Evolutionary conservation across 2,888 invertebrate genomes (phyloP).

Genomic region (Nemotelus pantherinus): DNA sequence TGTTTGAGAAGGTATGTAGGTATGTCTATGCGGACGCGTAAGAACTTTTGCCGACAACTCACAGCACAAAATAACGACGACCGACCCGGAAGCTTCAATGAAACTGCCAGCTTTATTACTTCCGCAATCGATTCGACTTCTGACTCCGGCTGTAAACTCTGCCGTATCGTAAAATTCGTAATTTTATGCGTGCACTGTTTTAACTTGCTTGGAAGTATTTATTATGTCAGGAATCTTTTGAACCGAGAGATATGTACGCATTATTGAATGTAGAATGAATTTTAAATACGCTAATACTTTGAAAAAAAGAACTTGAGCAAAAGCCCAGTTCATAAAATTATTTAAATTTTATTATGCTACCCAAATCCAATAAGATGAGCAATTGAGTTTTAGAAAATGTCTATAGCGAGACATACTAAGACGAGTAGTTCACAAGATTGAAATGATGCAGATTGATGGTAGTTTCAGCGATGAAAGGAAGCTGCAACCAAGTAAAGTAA

Average conservation of each 20-base stretch:
- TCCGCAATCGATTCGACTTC: slow-evolving; percentile 34
- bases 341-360: too few species aligned
- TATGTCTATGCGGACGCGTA: neutral
- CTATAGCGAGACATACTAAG: too few species aligned
- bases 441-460: too few species aligned
- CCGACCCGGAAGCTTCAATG: slow-evolving; percentile 21
- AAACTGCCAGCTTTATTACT: slow-evolving; percentile 36
- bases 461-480: too few species aligned
- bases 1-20: neutral
- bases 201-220: slow-evolving; percentile 5
- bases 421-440: too few species aligned
- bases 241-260: neutral
- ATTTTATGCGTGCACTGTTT: slow-evolving; percentile 32
- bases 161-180: slow-evolving; percentile 25
- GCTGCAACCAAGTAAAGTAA: too few species aligned
- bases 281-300: too few species aligned
- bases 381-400: too few species aligned
- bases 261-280: too few species aligned
- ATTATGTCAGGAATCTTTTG: slow-evolving; percentile 9
- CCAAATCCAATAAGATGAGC: too few species aligned
- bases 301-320: too few species aligned
- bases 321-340: too few species aligned
- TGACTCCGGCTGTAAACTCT: slow-evolving; percentile 22
- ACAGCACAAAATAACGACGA: slow-evolving; percentile 13
- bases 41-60: neutral